phyloP scores from a whole-genome alignment of 2,797 vertebrate genomes.

The Micropoecilia bifurca region DNA sequence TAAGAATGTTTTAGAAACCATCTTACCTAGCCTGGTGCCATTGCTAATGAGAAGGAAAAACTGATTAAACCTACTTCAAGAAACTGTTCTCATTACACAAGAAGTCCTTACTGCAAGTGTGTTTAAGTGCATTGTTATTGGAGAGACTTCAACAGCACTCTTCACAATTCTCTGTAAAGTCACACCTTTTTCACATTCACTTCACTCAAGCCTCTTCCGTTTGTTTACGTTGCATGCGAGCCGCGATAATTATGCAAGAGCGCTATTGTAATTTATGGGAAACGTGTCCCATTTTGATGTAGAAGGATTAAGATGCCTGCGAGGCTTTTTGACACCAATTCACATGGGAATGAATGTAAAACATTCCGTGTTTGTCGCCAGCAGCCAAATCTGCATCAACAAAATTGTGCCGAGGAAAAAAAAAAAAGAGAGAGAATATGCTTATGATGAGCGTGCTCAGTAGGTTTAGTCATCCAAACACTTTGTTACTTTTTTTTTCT shows the following conservation, averaged over 20 bases:
- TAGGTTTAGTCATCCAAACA: slow-evolving; percentile 58
- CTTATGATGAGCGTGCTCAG: slow-evolving; percentile 49
- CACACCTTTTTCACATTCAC: slow-evolving; percentile 31
- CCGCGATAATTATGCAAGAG: slow-evolving; percentile 63
- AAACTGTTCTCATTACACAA: slow-evolving; percentile 9
- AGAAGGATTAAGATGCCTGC: slow-evolving; percentile 71
- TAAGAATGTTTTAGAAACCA: background rate
- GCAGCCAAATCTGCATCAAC: slow-evolving; percentile 68
- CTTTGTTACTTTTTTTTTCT: slow-evolving; percentile 42
- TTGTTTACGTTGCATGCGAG: slow-evolving; percentile 50
- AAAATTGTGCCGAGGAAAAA: slow-evolving; percentile 63
- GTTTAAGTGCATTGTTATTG: slow-evolving; percentile 18
- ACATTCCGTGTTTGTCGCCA: slow-evolving; percentile 60
- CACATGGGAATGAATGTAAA: slow-evolving; percentile 64
- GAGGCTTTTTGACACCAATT: slow-evolving; percentile 76
- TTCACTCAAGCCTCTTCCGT: slow-evolving; percentile 34
- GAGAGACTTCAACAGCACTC: slow-evolving; percentile 10
- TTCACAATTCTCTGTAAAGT: slow-evolving; percentile 28
- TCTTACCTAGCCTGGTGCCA: background rate
- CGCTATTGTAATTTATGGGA: slow-evolving; percentile 70
- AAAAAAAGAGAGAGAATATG: slow-evolving; percentile 57
- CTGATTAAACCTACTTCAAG: slow-evolving; percentile 11
- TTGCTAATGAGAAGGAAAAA: slow-evolving; percentile 6
- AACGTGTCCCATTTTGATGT: slow-evolving; percentile 75
- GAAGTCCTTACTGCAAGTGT: background rate